Evolutionary conservation across 2,113 vertebrate species (phyloP).

Genomic region (Coregonus clupeaformis): DNA sequence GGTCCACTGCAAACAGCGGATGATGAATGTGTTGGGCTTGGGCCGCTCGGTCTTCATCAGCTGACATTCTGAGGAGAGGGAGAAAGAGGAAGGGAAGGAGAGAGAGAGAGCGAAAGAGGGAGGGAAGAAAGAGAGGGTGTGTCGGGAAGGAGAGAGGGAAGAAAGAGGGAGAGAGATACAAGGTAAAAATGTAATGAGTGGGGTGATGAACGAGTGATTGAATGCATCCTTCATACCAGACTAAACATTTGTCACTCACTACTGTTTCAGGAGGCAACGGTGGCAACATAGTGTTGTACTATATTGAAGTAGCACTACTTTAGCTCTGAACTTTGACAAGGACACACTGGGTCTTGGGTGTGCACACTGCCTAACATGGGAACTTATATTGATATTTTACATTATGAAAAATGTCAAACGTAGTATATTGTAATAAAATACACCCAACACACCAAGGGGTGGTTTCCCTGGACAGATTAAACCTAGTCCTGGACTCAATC

Average conservation of each 20-base stretch:
- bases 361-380: no score
- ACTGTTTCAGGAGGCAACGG: not conserved
- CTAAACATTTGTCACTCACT: not conserved
- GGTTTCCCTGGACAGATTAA: no score
- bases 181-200: not conserved
- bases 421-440: no score
- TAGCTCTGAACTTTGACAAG: no score
- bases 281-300: no score
- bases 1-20: conserved; percentile 97
- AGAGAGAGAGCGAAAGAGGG: no score
- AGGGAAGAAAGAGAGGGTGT: not conserved
- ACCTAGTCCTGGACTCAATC: no score
- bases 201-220: not conserved
- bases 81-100: not conserved
- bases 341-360: no score
- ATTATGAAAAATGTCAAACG: no score
- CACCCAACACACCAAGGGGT: no score
- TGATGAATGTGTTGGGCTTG: conserved; percentile 97
- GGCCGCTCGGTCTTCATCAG: conserved; percentile 97
- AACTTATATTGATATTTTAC: no score
- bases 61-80: conserved; percentile 77
- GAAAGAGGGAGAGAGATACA: not conserved
- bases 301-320: no score
- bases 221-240: not conserved
- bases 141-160: not conserved